Conservation (phyloP, 2,888 invertebrate genomes). For the Meiosimyza decipiens region DNA sequence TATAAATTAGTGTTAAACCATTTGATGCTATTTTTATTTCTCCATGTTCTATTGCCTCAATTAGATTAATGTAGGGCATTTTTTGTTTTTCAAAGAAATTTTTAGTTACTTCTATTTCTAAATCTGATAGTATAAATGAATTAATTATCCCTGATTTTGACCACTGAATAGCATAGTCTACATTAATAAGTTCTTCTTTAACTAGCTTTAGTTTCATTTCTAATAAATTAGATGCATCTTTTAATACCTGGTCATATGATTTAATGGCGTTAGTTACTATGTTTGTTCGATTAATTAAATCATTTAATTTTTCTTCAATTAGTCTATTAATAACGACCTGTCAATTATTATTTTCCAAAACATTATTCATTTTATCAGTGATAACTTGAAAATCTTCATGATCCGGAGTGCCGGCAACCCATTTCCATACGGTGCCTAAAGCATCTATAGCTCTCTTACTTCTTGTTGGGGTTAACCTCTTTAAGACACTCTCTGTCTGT, state of each 20-base stretch:
- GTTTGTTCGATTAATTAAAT: too few species aligned
- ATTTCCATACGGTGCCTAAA: too few species aligned
- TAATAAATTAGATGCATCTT: background rate
- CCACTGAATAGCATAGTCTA: constrained; percentile 21
- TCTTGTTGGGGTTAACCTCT: too few species aligned
- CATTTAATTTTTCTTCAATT: too few species aligned
- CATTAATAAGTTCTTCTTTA: constrained; percentile 9
- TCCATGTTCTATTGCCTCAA: background rate
- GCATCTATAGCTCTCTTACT: too few species aligned
- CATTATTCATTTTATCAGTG: background rate
- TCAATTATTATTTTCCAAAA: background rate
- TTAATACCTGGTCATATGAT: constrained; percentile 1
- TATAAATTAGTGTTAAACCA: constrained; percentile 2
- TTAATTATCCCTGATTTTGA: background rate
- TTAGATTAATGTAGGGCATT: constrained; percentile 1
- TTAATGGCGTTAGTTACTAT: background rate
- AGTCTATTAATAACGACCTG: background rate
- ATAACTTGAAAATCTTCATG: background rate
- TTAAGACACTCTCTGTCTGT: too few species aligned
- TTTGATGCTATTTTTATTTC: constrained; percentile 25
- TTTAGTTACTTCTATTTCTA: constrained; percentile 11
- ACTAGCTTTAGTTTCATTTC: background rate
- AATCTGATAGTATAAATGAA: background rate
- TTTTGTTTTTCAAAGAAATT: constrained; percentile 2
- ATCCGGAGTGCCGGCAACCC: too few species aligned